Percentiles rank a stretch among this genome's conserved stretches.
phyloP scores from a whole-genome alignment of 2,797 vertebrate genomes.

The Tauraco hartlaubi region DNA sequence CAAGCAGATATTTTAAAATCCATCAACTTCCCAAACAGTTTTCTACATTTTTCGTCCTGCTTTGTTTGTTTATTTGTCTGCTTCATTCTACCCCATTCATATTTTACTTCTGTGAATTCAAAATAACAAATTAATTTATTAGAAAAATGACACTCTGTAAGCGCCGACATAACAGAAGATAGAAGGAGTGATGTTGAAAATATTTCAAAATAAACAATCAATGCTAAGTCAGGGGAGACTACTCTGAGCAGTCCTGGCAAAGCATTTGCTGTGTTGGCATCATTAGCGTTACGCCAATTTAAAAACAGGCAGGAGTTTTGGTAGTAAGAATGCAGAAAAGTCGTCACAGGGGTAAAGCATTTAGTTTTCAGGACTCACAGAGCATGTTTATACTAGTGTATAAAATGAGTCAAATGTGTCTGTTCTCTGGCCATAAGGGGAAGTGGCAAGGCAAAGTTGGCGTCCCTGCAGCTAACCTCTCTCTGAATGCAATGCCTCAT shows the following conservation, averaged over 20 bases:
- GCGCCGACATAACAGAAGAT: not conserved
- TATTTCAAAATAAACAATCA: constrained; percentile 22
- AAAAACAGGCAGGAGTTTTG: constrained; percentile 5
- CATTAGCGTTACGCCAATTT: not conserved
- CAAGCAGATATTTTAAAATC: not conserved
- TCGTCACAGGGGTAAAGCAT: not conserved
- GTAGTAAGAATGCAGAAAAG: not conserved
- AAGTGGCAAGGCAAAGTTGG: not conserved
- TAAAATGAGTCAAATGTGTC: not conserved
- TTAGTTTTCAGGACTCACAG: not conserved
- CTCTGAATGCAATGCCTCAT: rapidly evolving
- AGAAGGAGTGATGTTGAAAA: not conserved
- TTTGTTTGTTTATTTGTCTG: not conserved
- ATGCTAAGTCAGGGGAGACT: not conserved
- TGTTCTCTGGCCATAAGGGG: not conserved
- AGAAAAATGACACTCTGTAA: not conserved
- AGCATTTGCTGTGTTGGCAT: not conserved
- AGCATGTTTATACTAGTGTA: not conserved
- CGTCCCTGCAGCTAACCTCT: rapidly evolving
- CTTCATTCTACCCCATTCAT: not conserved
- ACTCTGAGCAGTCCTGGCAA: not conserved
- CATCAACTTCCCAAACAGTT: not conserved
- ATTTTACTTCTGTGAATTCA: not conserved
- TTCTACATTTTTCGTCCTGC: not conserved
- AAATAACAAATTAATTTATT: constrained; percentile 23